These are phyloP conservation scores for Trogon melanurus DNA, from an alignment of 2,113 vertebrate species.

Conservation along the genomic window DNA sequence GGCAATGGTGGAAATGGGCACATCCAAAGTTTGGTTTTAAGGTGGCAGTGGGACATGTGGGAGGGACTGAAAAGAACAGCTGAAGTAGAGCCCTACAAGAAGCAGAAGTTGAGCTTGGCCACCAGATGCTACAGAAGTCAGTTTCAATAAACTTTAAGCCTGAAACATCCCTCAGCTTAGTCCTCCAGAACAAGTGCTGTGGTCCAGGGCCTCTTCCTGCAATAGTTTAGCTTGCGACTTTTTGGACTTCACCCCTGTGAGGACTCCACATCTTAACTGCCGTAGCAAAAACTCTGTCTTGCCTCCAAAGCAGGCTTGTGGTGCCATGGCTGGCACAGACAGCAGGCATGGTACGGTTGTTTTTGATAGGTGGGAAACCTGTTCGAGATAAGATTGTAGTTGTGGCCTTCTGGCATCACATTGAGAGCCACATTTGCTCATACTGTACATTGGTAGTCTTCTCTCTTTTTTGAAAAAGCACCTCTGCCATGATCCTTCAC, in stretches of 20 bases:
- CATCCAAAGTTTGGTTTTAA: background rate
- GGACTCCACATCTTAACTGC: background rate
- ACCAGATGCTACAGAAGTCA: background rate
- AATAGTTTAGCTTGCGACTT: background rate
- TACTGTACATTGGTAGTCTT: background rate
- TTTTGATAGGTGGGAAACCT: background rate
- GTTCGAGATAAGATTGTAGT: background rate
- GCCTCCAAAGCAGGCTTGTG: background rate
- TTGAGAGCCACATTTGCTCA: background rate
- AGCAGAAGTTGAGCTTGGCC: background rate
- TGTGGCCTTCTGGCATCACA: background rate
- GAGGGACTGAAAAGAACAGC: background rate
- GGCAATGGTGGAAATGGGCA: background rate
- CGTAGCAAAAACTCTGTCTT: background rate
- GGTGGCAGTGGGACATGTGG: no score
- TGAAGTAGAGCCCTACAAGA: background rate
- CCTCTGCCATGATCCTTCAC: background rate
- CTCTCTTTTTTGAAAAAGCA: background rate
- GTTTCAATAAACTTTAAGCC: background rate
- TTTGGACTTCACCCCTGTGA: background rate
- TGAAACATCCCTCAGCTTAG: background rate
- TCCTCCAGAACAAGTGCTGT: background rate
- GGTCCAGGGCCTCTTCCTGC: background rate
- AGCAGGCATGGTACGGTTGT: background rate
- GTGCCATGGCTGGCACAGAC: accelerated